phyloP scores from a whole-genome alignment of 2,888 invertebrate genomes.

The Oscheius onirici region DNA sequence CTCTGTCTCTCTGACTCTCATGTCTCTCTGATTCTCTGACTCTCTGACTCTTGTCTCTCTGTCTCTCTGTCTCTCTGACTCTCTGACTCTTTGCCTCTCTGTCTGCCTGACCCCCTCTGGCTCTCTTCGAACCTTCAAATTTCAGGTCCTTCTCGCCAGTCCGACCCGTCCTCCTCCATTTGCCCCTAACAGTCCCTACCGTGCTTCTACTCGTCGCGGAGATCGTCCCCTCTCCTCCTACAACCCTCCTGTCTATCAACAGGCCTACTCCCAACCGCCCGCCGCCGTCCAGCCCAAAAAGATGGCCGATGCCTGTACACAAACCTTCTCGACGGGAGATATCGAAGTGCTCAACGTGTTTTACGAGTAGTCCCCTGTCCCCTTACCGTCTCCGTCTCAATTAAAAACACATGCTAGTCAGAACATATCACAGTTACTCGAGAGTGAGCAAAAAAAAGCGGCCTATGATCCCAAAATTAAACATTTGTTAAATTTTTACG shows the following conservation, averaged over 20 bases:
- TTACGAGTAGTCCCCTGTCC: slow-evolving; percentile 53
- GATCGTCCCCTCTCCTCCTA: slow-evolving; percentile 32
- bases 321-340: slow-evolving; percentile 71
- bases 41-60: no score
- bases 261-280: slow-evolving; percentile 36
- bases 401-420: slow-evolving; percentile 9
- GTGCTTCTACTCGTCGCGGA: slow-evolving; percentile 45
- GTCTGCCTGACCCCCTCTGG: no score
- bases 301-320: slow-evolving; percentile 65
- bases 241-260: slow-evolving; percentile 28
- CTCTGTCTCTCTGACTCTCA: no score
- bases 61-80: no score
- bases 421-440: slow-evolving; percentile 1
- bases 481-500: background rate
- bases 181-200: slow-evolving; percentile 43
- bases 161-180: slow-evolving; percentile 64
- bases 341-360: slow-evolving; percentile 75
- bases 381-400: background rate
- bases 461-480: background rate
- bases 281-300: slow-evolving; percentile 37
- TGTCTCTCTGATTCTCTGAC: no score
- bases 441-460: background rate
- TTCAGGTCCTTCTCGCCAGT: slow-evolving; percentile 60
- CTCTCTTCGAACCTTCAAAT: background rate
- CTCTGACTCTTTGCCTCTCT: background rate